A percentile compares a stretch with the other conserved stretches of the same genome.
phyloP scores from a whole-genome alignment of 2,888 invertebrate species.

The Drosophila mimica region DNA sequence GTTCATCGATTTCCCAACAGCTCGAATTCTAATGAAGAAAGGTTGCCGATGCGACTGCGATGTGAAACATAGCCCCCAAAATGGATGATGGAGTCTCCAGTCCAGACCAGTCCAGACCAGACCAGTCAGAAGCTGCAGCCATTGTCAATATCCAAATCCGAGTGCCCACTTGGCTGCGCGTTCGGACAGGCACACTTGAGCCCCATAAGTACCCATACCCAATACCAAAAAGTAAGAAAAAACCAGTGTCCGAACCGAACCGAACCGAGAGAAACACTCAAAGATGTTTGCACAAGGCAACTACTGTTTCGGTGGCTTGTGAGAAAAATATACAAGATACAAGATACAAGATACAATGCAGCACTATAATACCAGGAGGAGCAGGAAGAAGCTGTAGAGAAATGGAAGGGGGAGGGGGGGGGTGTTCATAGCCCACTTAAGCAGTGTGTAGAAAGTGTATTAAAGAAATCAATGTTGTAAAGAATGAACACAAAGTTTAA shows the following conservation, averaged over 20 bases:
- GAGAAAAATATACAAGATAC: constrained; percentile 72
- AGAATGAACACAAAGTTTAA: constrained; percentile 55
- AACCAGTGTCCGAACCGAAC: constrained; percentile 23
- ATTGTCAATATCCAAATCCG: constrained; percentile 75
- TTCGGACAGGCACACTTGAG: constrained; percentile 73
- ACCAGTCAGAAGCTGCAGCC: constrained; percentile 58
- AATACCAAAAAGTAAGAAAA: constrained; percentile 10
- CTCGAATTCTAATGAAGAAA: constrained; percentile 75
- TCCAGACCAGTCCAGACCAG: constrained; percentile 1
- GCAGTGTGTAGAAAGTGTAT: constrained; percentile 72
- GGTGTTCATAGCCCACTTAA: constrained; percentile 60
- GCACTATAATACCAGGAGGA: constrained; percentile 21
- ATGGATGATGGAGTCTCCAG: constrained; percentile 2
- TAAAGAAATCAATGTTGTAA: constrained; percentile 65
- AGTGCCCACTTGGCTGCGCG: constrained; percentile 75
- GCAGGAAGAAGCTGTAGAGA: constrained; percentile 3
- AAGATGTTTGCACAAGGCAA: constrained; percentile 77
- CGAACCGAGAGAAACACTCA: constrained; percentile 43
- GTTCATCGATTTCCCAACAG: constrained; percentile 55
- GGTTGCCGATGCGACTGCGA: constrained; percentile 30
- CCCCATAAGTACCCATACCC: constrained; percentile 70
- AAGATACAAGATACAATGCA: constrained; percentile 35
- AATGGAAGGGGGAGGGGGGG: constrained; percentile 6
- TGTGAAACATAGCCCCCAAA: constrained; percentile 28
- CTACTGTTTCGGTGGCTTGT: constrained; percentile 79